These are phyloP conservation scores for Pogonus chalceus DNA, from an alignment of 1,140 invertebrate genomes.

Conservation along the genomic window DNA sequence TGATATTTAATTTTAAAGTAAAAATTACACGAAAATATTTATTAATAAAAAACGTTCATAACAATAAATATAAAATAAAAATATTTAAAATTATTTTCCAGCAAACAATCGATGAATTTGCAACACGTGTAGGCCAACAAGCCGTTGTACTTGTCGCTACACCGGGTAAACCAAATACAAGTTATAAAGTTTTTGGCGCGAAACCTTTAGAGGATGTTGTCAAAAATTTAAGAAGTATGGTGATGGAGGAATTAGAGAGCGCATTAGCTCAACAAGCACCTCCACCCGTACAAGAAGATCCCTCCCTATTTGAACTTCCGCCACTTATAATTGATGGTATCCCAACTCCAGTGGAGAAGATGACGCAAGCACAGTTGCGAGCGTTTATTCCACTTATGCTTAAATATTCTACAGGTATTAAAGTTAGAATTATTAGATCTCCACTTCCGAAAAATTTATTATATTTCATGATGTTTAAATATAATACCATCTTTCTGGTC, in stretches of 20 bases:
- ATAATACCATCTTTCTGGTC: too few relatives aligned
- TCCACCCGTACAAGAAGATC: slow-evolving; percentile 82
- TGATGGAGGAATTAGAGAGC: slow-evolving; percentile 90
- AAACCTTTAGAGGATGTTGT: slow-evolving; percentile 95
- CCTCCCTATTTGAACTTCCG: slow-evolving; percentile 87
- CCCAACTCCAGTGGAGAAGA: slow-evolving; percentile 96
- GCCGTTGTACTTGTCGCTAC: slow-evolving; percentile 92
- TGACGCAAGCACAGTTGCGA: slow-evolving; percentile 94
- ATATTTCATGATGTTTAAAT: too few relatives aligned
- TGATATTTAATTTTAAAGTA: too few relatives aligned
- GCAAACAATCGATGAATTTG: slow-evolving; percentile 96
- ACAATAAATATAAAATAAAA: background rate
- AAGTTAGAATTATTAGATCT: too few relatives aligned
- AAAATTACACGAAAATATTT: too few relatives aligned
- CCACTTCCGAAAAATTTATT: too few relatives aligned
- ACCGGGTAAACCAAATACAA: slow-evolving; percentile 91
- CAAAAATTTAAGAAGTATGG: slow-evolving; percentile 76
- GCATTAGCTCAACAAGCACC: slow-evolving; percentile 90
- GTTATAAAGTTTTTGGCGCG: slow-evolving; percentile 93
- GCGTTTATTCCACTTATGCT: slow-evolving; percentile 97
- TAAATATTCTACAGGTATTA: slow-evolving; percentile 83
- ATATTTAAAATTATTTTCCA: slow-evolving; percentile 35
- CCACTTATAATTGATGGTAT: slow-evolving; percentile 94
- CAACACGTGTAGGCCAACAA: slow-evolving; percentile 93
- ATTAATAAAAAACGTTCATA: too few relatives aligned